Evolutionary conservation across 2,888 invertebrate species (phyloP).

Genomic region (Mimas tiliae): DNA sequence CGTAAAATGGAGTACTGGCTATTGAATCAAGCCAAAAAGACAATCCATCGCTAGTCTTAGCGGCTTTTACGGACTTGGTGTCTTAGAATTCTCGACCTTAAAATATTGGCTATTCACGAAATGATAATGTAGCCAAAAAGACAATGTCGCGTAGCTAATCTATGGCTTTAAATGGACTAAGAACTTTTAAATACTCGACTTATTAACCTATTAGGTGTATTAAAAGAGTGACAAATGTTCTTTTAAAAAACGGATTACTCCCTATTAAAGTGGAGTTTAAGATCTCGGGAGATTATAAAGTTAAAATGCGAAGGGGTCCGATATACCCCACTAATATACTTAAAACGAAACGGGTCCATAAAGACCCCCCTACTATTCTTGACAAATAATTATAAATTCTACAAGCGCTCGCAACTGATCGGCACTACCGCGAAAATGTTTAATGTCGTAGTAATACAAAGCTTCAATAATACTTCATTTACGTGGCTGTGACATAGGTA

Average conservation of each 20-base stretch:
- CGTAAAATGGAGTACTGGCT: too few relatives aligned
- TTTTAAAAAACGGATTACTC: too few relatives aligned
- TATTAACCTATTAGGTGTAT: too few relatives aligned
- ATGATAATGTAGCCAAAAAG: neutral
- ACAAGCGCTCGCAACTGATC: neutral
- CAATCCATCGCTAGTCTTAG: neutral
- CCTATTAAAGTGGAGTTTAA: too few relatives aligned
- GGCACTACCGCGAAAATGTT: constrained; percentile 29
- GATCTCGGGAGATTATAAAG: too few relatives aligned
- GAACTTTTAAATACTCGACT: neutral
- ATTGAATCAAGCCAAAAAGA: neutral
- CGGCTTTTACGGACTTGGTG: neutral
- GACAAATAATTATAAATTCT: neutral
- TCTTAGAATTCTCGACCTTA: too few relatives aligned
- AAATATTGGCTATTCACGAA: neutral
- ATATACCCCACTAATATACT: too few relatives aligned
- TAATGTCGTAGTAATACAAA: constrained; percentile 35
- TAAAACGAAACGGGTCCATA: neutral
- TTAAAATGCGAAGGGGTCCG: too few relatives aligned
- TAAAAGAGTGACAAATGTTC: too few relatives aligned
- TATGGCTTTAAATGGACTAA: neutral
- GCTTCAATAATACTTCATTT: constrained; percentile 59
- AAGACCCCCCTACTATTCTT: too few relatives aligned
- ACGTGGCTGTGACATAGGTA: constrained; percentile 79
- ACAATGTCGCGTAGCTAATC: neutral